Conservation (phyloP, 2,113 vertebrate species). For the Micronycteris hirsuta region DNA sequence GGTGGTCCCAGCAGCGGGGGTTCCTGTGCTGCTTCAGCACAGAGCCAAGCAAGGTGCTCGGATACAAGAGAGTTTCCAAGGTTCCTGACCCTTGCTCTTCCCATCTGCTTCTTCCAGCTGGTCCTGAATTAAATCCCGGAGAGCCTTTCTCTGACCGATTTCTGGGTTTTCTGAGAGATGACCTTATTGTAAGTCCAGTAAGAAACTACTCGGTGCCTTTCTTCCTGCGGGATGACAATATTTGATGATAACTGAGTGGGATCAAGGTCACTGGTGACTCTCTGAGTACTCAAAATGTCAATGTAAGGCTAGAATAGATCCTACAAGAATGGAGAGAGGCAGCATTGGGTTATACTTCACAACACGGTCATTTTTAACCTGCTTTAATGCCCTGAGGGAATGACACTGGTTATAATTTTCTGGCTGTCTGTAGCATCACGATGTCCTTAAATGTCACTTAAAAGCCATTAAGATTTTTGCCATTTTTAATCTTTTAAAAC, state of each 20-base stretch:
- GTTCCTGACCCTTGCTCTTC: not conserved
- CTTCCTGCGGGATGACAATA: not conserved
- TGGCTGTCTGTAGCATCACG: not conserved
- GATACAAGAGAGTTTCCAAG: not conserved
- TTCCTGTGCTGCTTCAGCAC: not conserved
- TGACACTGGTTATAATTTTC: not conserved
- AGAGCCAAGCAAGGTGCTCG: not conserved
- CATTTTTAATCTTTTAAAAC: not conserved
- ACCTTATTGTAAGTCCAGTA: not conserved
- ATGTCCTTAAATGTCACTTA: slow-evolving; percentile 3
- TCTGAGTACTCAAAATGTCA: not conserved
- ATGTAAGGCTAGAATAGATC: not conserved
- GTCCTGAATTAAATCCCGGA: not conserved
- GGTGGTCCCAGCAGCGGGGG: no score
- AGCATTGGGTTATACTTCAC: not conserved
- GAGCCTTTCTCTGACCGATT: not conserved
- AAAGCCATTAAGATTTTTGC: not conserved
- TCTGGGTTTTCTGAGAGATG: not conserved
- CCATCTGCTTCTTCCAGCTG: not conserved
- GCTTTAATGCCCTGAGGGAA: not conserved
- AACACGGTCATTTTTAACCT: slow-evolving; percentile 1
- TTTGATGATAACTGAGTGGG: not conserved
- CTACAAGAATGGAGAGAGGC: not conserved
- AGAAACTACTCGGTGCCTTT: not conserved
- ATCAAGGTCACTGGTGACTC: not conserved